Percentiles rank a stretch among this genome's conserved stretches.
Conservation (phyloP, 2,888 invertebrate genomes). For the Leptopilina drosophilae region DNA sequence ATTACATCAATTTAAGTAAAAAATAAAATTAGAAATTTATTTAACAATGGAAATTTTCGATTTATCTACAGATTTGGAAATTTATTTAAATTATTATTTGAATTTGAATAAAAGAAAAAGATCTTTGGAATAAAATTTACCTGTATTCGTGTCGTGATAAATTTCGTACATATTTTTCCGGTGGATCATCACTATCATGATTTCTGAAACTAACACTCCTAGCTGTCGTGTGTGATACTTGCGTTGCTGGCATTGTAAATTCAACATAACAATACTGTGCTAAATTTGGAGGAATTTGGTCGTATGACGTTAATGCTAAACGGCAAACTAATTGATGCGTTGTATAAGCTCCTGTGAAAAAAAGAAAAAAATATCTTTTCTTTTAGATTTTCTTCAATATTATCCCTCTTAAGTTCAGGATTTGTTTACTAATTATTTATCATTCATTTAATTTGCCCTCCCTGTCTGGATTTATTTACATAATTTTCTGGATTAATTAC, state of each 20-base stretch:
- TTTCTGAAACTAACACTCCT: constrained; percentile 94
- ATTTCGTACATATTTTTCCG: constrained; percentile 98
- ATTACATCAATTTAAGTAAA: too few species aligned
- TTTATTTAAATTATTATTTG: too few species aligned
- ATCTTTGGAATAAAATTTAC: constrained; percentile 74
- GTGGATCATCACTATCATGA: constrained; percentile 91
- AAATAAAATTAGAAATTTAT: too few species aligned
- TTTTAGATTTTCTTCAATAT: not conserved
- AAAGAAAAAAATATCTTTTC: not conserved
- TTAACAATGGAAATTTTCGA: too few species aligned
- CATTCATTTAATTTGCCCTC: not conserved
- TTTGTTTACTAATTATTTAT: too few species aligned
- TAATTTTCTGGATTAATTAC: not conserved
- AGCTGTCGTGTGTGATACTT: constrained; percentile 96
- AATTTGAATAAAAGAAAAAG: too few species aligned
- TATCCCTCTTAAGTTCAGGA: not conserved
- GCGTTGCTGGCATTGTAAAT: constrained; percentile 99
- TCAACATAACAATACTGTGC: constrained; percentile 94
- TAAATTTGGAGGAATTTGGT: constrained; percentile 96
- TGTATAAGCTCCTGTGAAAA: constrained; percentile 93
- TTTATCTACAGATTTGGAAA: too few species aligned
- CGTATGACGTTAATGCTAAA: constrained; percentile 97
- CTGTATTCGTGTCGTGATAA: constrained; percentile 96
- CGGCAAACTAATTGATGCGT: constrained; percentile 96
- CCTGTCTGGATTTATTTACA: too few species aligned